Evolutionary conservation across 2,888 invertebrate species (phyloP).

Genomic region (Zonitis immaculata): DNA sequence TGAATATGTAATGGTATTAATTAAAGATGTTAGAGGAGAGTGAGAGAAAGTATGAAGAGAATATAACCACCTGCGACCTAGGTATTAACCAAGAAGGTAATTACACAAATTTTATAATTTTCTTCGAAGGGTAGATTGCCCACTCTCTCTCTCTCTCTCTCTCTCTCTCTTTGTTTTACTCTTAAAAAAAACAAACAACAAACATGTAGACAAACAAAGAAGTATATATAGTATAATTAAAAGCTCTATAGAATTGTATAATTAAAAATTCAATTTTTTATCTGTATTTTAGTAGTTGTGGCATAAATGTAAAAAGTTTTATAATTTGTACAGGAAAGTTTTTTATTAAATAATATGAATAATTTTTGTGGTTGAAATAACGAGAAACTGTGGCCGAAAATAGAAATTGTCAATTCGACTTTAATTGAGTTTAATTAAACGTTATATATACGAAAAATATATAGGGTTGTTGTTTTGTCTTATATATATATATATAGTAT

Average conservation of each 20-base stretch:
- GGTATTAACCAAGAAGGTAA: constrained; percentile 43
- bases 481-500: too few relatives aligned
- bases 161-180: too few relatives aligned
- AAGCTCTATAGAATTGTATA: constrained; percentile 46
- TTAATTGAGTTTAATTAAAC: constrained; percentile 11
- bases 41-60: neutral
- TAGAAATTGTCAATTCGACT: constrained; percentile 6
- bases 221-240: constrained; percentile 45
- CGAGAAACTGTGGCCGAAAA: neutral
- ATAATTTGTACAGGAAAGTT: constrained; percentile 14
- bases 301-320: constrained; percentile 29
- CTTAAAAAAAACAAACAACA: too few relatives aligned
- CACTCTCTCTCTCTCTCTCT: neutral
- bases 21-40: constrained; percentile 46
- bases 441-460: too few relatives aligned
- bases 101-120: constrained; percentile 49
- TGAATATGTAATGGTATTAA: constrained; percentile 51
- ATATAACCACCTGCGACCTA: constrained; percentile 45
- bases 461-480: too few relatives aligned
- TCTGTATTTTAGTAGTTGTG: constrained; percentile 8
- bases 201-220: neutral
- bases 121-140: constrained; percentile 29
- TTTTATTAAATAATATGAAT: constrained; percentile 18
- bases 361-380: constrained; percentile 5
- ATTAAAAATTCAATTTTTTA: constrained; percentile 47